Evolutionary conservation across 1,140 invertebrate genomes (phyloP).

Genomic region (Pseudomyrmex pallidus): DNA sequence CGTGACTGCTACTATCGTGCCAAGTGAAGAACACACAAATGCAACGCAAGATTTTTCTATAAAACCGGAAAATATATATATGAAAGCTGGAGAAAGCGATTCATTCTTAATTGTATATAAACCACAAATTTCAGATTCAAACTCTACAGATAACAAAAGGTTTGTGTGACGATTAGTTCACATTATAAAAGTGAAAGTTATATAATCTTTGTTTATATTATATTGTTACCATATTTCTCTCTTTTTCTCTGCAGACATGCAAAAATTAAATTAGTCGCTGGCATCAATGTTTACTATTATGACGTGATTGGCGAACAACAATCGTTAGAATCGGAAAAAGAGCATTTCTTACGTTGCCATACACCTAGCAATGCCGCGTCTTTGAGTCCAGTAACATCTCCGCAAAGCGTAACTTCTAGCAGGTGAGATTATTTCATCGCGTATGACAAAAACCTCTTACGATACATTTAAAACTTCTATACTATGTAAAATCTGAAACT

Average conservation of each 20-base stretch:
- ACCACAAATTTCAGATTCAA: constrained; percentile 63
- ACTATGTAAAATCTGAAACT: constrained; percentile 69
- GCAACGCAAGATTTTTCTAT: constrained; percentile 69
- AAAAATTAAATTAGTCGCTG: constrained; percentile 73
- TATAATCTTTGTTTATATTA: constrained; percentile 31
- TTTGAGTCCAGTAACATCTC: constrained; percentile 78
- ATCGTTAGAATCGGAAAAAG: constrained; percentile 61
- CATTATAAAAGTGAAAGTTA: constrained; percentile 68
- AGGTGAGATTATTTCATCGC: constrained; percentile 68
- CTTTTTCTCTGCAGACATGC: constrained; percentile 66
- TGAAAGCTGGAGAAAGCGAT: constrained; percentile 72
- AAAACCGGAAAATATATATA: constrained; percentile 70
- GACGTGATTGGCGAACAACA: constrained; percentile 73
- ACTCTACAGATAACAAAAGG: not conserved
- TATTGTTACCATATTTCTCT: not conserved
- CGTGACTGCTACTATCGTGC: constrained; percentile 62
- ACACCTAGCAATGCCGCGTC: constrained; percentile 74
- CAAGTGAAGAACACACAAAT: constrained; percentile 44
- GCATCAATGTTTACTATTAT: constrained; percentile 71
- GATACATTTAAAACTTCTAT: not conserved
- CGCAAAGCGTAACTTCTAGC: constrained; percentile 77
- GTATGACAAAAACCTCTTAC: not conserved
- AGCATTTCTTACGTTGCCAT: constrained; percentile 76
- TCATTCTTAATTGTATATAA: constrained; percentile 75
- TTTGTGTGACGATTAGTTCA: not conserved